phyloP scores from a whole-genome alignment of 2,113 vertebrate genomes.

The Picathartes gymnocephalus region DNA sequence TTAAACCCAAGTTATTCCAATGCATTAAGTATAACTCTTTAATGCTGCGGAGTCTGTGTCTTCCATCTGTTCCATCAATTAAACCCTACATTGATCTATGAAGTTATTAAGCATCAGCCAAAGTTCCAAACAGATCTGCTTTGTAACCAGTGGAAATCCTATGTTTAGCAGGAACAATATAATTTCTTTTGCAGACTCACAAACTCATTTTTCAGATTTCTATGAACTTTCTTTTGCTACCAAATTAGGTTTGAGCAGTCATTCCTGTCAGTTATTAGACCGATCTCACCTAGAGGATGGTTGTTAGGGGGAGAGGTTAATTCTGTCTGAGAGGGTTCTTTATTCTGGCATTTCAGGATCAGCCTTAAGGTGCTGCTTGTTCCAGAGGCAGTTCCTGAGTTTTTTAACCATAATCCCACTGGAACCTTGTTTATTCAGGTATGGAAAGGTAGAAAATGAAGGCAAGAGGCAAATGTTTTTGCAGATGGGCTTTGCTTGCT shows the following conservation, averaged over 20 bases:
- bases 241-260: not conserved
- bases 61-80: slow-evolving; percentile 70
- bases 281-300: not conserved
- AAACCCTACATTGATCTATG: slow-evolving; percentile 59
- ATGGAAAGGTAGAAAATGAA: not conserved
- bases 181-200: not conserved
- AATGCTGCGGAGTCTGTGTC: slow-evolving; percentile 51
- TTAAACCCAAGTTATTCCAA: slow-evolving; percentile 50
- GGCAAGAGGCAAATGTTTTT: not conserved
- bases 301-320: not conserved
- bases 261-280: not conserved
- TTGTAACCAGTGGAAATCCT: slow-evolving; percentile 23
- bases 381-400: not conserved
- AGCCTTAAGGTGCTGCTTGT: not conserved
- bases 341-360: not conserved
- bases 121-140: slow-evolving; percentile 45
- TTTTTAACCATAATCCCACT: not conserved
- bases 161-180: not conserved
- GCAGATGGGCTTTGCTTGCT: not conserved
- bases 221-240: not conserved
- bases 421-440: not conserved
- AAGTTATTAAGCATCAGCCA: slow-evolving; percentile 60
- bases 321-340: not conserved
- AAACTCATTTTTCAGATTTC: not conserved
- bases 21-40: slow-evolving; percentile 63